These are phyloP conservation scores for Tylochromis polylepis DNA, from an alignment of 2,113 vertebrate species.

Conservation along the genomic window DNA sequence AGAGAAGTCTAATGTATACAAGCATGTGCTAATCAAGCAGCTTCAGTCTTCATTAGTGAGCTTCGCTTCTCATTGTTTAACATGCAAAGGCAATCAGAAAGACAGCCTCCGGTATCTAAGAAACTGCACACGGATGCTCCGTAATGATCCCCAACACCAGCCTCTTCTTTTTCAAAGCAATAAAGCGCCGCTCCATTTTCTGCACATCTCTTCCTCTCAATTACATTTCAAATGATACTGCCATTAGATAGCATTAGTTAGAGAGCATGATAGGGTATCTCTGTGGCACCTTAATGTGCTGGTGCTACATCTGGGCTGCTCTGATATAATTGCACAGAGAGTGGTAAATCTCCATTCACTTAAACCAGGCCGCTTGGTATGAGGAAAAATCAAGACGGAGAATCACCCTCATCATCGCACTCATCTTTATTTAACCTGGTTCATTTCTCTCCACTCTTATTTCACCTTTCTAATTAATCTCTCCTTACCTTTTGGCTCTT, in stretches of 20 bases:
- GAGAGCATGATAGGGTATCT: neutral
- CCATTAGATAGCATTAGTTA: slow-evolving; percentile 26
- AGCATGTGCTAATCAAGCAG: neutral
- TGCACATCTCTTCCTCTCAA: slow-evolving; percentile 37
- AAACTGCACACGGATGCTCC: neutral
- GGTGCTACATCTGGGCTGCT: neutral
- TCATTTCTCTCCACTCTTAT: neutral
- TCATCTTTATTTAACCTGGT: neutral
- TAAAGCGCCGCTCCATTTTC: slow-evolving; percentile 13
- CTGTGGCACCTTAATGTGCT: neutral
- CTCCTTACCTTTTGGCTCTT: neutral
- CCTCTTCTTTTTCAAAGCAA: slow-evolving; percentile 25
- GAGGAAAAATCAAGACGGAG: neutral
- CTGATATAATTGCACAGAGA: neutral
- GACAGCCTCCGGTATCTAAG: slow-evolving; percentile 8
- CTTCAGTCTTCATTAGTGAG: neutral
- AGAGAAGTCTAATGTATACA: neutral
- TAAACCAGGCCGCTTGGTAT: neutral
- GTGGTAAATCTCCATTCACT: slow-evolving; percentile 12
- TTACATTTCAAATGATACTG: slow-evolving; percentile 32
- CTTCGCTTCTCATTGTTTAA: slow-evolving; percentile 10
- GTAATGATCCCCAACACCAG: slow-evolving; percentile 5
- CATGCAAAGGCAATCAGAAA: slow-evolving; percentile 8
- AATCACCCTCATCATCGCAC: neutral
- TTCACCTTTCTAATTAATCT: neutral